These are phyloP conservation scores for Smutsia gigantea DNA, from an alignment of 2,797 vertebrate genomes.

Conservation along the genomic window DNA sequence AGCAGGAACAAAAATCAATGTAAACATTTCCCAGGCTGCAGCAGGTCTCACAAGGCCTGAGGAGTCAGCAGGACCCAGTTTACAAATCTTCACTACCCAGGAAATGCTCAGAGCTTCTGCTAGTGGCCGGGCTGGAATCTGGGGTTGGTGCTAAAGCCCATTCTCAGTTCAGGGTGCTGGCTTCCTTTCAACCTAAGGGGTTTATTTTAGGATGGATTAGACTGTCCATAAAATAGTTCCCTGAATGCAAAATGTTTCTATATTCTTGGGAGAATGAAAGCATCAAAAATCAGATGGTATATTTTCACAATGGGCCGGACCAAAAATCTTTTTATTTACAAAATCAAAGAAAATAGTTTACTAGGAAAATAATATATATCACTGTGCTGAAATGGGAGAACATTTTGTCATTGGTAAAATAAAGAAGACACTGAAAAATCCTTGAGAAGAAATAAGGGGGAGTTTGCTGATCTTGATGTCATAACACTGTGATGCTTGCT, in stretches of 20 bases:
- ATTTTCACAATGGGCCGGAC: background rate
- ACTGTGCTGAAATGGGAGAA: background rate
- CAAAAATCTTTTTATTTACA: background rate
- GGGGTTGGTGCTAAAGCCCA: background rate
- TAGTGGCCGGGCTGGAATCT: background rate
- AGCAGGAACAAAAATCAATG: background rate
- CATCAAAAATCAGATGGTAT: background rate
- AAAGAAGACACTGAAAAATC: background rate
- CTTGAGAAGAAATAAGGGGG: background rate
- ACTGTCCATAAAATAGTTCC: background rate
- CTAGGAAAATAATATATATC: background rate
- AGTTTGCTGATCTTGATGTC: background rate
- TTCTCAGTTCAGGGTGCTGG: background rate
- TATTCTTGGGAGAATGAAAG: background rate
- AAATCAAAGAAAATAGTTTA: background rate
- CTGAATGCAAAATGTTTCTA: background rate
- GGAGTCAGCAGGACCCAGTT: background rate
- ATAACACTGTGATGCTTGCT: fast-evolving
- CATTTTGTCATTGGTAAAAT: background rate
- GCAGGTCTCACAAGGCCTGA: background rate
- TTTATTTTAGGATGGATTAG: background rate
- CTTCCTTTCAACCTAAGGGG: background rate
- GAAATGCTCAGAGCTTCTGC: background rate
- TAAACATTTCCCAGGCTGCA: background rate
- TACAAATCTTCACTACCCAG: background rate